Evolutionary conservation across 2,888 invertebrate species (phyloP).

Genomic region (Sipha maydis): DNA sequence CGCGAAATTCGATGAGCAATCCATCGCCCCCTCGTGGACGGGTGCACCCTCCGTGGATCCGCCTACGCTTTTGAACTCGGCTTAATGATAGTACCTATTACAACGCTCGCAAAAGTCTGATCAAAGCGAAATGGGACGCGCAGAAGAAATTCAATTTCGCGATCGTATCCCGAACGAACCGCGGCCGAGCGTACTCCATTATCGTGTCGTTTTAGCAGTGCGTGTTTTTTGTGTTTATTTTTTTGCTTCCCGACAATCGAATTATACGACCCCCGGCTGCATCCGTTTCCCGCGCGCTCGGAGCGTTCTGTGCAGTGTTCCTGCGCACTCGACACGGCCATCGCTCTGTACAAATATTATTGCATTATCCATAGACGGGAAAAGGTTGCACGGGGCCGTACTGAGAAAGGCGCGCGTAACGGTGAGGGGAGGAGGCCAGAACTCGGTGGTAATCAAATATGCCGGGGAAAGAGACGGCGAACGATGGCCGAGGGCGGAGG

Average conservation of each 20-base stretch:
- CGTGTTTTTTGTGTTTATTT: neutral
- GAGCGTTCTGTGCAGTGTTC: no score
- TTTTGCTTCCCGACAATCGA: neutral
- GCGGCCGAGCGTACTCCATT: neutral
- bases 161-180: no score
- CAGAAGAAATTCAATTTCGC: neutral
- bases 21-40: neutral
- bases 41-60: neutral
- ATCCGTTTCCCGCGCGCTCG: neutral
- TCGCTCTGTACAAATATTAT: no score
- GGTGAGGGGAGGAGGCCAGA: neutral
- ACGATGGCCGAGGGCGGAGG: neutral
- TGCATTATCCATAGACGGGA: neutral
- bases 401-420: neutral
- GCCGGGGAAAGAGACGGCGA: neutral
- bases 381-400: slow-evolving; percentile 1
- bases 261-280: neutral
- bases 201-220: neutral
- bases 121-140: neutral
- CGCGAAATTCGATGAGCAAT: neutral
- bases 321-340: no score
- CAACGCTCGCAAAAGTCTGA: neutral
- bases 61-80: neutral
- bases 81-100: neutral
- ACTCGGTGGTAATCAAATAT: neutral